A percentile compares a stretch with the other conserved stretches of the same genome.
phyloP scores from a whole-genome alignment of 2,888 invertebrate species.

The Cyclophora punctaria region DNA sequence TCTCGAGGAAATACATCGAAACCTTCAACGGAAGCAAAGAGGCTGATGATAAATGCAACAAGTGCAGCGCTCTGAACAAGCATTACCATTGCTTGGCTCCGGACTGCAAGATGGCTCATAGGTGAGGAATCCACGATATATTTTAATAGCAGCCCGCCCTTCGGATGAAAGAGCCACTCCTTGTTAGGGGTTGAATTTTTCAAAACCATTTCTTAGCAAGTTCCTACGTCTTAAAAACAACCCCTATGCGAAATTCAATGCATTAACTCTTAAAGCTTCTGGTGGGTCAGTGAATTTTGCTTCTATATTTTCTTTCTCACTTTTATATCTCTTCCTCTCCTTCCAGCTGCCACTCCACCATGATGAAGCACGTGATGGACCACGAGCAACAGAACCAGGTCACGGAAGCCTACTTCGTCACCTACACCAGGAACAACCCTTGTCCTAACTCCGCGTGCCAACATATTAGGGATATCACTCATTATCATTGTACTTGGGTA shows the following conservation, averaged over 20 bases:
- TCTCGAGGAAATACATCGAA: conserved; percentile 68
- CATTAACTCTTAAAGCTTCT: too few species aligned
- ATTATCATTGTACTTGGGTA: conserved; percentile 94
- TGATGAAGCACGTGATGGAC: conserved; percentile 89
- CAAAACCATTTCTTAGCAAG: too few species aligned
- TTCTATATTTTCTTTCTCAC: too few species aligned
- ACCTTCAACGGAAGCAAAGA: conserved; percentile 66
- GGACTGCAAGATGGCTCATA: conserved; percentile 82
- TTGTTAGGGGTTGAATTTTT: too few species aligned
- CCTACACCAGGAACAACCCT: conserved; percentile 76
- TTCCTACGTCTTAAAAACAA: too few species aligned
- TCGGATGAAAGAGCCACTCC: too few species aligned
- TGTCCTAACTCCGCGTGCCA: conserved; percentile 81
- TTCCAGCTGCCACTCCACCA: conserved; percentile 77
- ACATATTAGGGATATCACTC: conserved; percentile 85
- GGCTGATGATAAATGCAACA: conserved; percentile 70
- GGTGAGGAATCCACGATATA: conserved; percentile 47
- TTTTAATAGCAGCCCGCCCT: background rate
- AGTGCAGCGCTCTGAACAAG: conserved; percentile 81
- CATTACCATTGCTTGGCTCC: conserved; percentile 92
- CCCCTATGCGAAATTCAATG: too few species aligned
- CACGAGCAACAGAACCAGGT: conserved; percentile 93
- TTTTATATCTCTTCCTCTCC: background rate
- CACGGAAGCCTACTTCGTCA: conserved; percentile 84
- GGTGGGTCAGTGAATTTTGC: too few species aligned